Evolutionary conservation across 2,797 vertebrate genomes (phyloP).

Genomic region (Amazona ochrocephala): DNA sequence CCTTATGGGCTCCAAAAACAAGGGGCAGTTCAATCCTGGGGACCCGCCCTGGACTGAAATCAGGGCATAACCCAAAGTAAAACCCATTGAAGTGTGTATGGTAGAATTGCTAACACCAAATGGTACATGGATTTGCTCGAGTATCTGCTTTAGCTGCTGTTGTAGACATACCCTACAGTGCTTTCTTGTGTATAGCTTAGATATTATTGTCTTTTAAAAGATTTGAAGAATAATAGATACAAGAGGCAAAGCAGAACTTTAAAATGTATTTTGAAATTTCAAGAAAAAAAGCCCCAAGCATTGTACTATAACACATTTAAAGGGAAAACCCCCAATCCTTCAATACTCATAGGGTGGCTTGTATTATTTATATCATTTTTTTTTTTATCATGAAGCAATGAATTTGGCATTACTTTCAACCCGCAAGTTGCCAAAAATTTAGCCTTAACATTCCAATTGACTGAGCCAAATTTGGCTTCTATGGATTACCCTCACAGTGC

Average conservation of each 20-base stretch:
- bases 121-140: neutral
- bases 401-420: neutral
- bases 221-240: neutral
- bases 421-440: neutral
- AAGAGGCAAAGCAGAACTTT: neutral
- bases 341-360: neutral
- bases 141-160: neutral
- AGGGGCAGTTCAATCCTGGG: neutral
- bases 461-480: neutral
- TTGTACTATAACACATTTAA: neutral
- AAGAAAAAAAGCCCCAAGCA: neutral
- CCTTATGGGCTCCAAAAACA: accelerated
- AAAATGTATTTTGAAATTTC: neutral
- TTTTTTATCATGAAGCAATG: neutral
- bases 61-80: neutral
- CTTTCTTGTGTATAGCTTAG: neutral
- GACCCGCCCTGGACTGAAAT: neutral
- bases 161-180: neutral
- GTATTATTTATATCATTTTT: neutral
- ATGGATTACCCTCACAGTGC: neutral
- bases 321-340: neutral
- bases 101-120: neutral
- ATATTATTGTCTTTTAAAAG: neutral
- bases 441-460: neutral
- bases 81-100: neutral